Conservation (phyloP, 2,113 vertebrate species). For the Octodon degus region DNA sequence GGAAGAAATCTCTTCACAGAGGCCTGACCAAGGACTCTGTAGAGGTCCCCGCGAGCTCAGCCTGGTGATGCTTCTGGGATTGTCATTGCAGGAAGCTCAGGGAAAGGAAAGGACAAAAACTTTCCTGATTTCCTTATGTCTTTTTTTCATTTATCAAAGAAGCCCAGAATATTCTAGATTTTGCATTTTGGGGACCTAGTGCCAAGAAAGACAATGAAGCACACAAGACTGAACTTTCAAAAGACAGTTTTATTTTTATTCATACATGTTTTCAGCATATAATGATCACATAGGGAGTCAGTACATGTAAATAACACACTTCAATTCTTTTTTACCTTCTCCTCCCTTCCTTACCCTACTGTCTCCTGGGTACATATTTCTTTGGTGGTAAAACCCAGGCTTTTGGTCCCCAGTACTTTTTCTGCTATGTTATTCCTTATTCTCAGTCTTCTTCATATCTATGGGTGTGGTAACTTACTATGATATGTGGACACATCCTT, state of each 20-base stretch:
- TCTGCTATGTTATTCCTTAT: not conserved
- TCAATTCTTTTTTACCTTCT: not conserved
- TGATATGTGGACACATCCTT: not conserved
- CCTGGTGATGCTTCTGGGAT: not conserved
- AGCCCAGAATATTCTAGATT: not conserved
- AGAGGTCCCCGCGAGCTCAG: not conserved
- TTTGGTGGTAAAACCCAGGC: not conserved
- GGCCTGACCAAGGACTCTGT: fast-evolving
- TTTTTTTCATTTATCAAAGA: not conserved
- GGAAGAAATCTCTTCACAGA: not conserved
- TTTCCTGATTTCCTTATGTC: not conserved
- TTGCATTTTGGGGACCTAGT: not conserved
- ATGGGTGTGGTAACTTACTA: fast-evolving
- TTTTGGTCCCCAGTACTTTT: not conserved
- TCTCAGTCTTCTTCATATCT: not conserved
- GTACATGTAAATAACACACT: not conserved
- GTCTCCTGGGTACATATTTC: not conserved
- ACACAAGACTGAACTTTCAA: not conserved
- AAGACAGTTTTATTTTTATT: not conserved
- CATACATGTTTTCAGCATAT: not conserved
- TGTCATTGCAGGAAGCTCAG: not conserved
- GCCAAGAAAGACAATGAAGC: not conserved
- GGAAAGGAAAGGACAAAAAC: not conserved
- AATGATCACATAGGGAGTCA: not conserved
- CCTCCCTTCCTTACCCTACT: not conserved